Evolutionary conservation across 2,797 vertebrate genomes (phyloP).

Genomic region (Sciurus carolinensis): DNA sequence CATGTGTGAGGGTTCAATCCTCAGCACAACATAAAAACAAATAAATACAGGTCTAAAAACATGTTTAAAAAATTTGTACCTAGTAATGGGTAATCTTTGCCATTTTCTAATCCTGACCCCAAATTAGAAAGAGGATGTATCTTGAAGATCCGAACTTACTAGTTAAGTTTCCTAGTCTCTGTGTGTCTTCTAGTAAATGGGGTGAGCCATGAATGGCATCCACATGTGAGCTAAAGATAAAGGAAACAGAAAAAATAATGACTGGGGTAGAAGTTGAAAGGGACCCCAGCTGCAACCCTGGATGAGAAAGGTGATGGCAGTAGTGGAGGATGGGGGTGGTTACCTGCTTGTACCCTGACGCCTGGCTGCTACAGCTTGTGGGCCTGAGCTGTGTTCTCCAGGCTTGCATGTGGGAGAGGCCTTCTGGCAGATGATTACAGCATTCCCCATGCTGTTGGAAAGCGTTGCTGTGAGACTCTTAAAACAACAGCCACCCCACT

Average conservation of each 20-base stretch:
- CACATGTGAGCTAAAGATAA: constrained; percentile 1
- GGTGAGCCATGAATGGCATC: constrained; percentile 21
- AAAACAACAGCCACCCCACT: constrained; percentile 57
- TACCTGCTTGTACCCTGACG: constrained; percentile 2
- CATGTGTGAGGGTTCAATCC: no score
- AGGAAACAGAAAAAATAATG: constrained; percentile 2
- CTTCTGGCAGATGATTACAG: constrained; percentile 55
- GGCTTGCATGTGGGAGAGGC: background rate
- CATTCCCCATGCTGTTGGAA: constrained; percentile 58
- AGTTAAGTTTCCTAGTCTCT: constrained; percentile 26
- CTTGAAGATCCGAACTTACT: constrained; percentile 10
- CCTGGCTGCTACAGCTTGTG: constrained; percentile 22
- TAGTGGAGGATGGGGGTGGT: background rate
- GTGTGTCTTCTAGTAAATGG: background rate
- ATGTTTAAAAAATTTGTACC: no score
- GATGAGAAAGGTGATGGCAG: background rate
- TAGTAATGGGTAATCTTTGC: background rate
- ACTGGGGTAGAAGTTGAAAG: background rate
- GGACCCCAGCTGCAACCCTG: background rate
- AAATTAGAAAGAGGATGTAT: constrained; percentile 58
- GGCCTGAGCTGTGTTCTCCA: constrained; percentile 41
- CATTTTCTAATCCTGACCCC: background rate
- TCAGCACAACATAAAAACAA: no score
- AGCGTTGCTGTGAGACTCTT: constrained; percentile 40
- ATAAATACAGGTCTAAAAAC: no score